Evolutionary conservation across 2,797 vertebrate genomes (phyloP).

Genomic region (Pseudomugil gertrudae): DNA sequence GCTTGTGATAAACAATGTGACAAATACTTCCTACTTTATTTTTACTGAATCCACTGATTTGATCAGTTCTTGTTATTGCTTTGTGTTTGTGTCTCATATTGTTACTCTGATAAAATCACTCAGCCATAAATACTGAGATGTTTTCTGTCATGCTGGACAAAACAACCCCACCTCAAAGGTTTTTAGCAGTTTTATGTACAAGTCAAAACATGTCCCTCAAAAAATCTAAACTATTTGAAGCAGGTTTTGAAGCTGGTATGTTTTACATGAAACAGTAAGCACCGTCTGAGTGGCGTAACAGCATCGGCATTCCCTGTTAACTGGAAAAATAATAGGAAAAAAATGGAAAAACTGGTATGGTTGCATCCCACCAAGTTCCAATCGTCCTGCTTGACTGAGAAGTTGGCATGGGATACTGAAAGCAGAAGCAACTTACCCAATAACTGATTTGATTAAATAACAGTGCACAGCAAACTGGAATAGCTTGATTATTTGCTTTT

Average conservation of each 20-base stretch:
- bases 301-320: not conserved
- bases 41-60: not conserved
- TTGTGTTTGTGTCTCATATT: not conserved
- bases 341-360: constrained; percentile 56
- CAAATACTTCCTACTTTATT: not conserved
- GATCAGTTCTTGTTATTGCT: not conserved
- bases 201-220: constrained; percentile 20
- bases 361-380: not conserved
- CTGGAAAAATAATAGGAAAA: not conserved
- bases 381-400: not conserved
- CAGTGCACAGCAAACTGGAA: rapidly evolving
- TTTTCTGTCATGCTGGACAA: not conserved
- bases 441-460: constrained; percentile 16
- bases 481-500: not conserved
- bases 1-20: not conserved
- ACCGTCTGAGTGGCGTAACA: rapidly evolving
- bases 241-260: not conserved
- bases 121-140: not conserved
- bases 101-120: not conserved
- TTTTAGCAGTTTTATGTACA: not conserved
- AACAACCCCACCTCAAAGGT: not conserved
- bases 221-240: not conserved
- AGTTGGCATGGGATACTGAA: not conserved
- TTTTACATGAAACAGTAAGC: constrained; percentile 31
- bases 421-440: constrained; percentile 8